A percentile compares a stretch with the other conserved stretches of the same genome.
Conservation (phyloP, 1,140 invertebrate genomes). For the Drosophila kurseongensis region DNA sequence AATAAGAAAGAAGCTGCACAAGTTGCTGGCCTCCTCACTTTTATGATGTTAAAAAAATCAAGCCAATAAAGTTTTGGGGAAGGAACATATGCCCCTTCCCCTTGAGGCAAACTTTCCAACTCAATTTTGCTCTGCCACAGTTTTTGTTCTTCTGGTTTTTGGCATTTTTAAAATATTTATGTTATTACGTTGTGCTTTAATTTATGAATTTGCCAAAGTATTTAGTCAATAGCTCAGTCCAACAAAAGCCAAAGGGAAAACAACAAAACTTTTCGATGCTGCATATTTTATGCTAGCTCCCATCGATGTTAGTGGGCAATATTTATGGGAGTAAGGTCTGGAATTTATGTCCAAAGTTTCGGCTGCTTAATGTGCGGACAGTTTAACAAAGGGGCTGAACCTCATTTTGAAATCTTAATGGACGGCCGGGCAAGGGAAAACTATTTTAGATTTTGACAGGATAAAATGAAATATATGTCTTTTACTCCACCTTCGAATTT, state of each 20-base stretch:
- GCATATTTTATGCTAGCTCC: slow-evolving; percentile 66
- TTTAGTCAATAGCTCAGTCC: slow-evolving; percentile 78
- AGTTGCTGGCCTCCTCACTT: slow-evolving; percentile 12
- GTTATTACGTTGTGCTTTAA: slow-evolving; percentile 66
- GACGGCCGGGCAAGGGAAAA: slow-evolving; percentile 15
- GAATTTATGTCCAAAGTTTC: slow-evolving; percentile 77
- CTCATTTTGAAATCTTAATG: slow-evolving; percentile 57
- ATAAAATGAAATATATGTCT: neutral
- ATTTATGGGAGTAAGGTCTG: slow-evolving; percentile 60
- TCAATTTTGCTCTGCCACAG: slow-evolving; percentile 59
- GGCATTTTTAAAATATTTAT: slow-evolving; percentile 77
- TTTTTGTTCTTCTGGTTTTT: slow-evolving; percentile 41
- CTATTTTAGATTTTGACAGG: slow-evolving; percentile 5
- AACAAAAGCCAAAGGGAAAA: slow-evolving; percentile 20
- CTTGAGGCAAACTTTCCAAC: slow-evolving; percentile 62
- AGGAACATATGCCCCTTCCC: slow-evolving; percentile 13
- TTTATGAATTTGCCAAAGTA: slow-evolving; percentile 82
- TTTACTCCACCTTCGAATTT: neutral
- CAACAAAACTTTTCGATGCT: slow-evolving; percentile 43
- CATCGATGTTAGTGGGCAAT: slow-evolving; percentile 61
- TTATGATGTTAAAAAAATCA: slow-evolving; percentile 68
- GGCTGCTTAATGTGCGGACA: slow-evolving; percentile 58
- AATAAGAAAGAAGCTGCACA: slow-evolving; percentile 67
- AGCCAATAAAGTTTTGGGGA: slow-evolving; percentile 64
- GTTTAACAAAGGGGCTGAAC: slow-evolving; percentile 17